These are phyloP conservation scores for Zygothrica quintamaculata DNA, from an alignment of 2,888 invertebrate species.

Conservation along the genomic window DNA sequence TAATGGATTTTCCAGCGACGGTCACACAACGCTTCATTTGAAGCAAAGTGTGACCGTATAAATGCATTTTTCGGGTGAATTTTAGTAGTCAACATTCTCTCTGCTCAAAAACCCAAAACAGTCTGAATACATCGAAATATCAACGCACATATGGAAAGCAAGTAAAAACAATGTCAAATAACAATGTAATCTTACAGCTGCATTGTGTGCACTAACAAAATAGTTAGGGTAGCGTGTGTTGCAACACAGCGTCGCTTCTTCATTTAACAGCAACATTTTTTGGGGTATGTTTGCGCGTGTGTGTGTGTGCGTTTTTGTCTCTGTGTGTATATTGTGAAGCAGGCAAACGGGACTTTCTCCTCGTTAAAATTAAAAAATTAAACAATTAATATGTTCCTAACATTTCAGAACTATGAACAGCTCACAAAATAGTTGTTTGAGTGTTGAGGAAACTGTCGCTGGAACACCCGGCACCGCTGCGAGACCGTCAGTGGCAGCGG, in stretches of 20 bases:
- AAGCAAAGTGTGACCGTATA: slow-evolving; percentile 42
- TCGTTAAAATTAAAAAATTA: slow-evolving; percentile 18
- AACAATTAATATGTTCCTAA: slow-evolving; percentile 31
- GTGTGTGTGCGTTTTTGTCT: slow-evolving; percentile 2
- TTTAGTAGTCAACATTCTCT: slow-evolving; percentile 49
- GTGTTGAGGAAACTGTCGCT: slow-evolving; percentile 33
- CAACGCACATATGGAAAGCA: slow-evolving; percentile 17
- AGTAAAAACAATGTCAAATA: slow-evolving; percentile 40
- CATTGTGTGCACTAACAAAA: slow-evolving; percentile 24
- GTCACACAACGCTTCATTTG: slow-evolving; percentile 30
- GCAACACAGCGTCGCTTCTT: slow-evolving; percentile 31
- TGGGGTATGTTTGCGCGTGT: slow-evolving; percentile 36
- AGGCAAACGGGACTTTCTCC: slow-evolving; percentile 57
- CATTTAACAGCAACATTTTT: slow-evolving; percentile 34
- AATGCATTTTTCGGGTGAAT: slow-evolving; percentile 44
- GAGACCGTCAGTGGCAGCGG: slow-evolving; percentile 21
- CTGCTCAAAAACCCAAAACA: slow-evolving; percentile 41
- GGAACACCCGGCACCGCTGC: slow-evolving; percentile 16
- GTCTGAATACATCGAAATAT: slow-evolving; percentile 23
- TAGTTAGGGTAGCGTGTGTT: slow-evolving; percentile 26
- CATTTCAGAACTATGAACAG: slow-evolving; percentile 48
- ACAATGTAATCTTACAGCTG: slow-evolving; percentile 27
- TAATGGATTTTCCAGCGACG: neutral
- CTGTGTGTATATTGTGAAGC: slow-evolving; percentile 14
- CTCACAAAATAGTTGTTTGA: slow-evolving; percentile 37